These are phyloP conservation scores for Thomomys bottae DNA, from an alignment of 2,113 vertebrate genomes.

Conservation along the genomic window DNA sequence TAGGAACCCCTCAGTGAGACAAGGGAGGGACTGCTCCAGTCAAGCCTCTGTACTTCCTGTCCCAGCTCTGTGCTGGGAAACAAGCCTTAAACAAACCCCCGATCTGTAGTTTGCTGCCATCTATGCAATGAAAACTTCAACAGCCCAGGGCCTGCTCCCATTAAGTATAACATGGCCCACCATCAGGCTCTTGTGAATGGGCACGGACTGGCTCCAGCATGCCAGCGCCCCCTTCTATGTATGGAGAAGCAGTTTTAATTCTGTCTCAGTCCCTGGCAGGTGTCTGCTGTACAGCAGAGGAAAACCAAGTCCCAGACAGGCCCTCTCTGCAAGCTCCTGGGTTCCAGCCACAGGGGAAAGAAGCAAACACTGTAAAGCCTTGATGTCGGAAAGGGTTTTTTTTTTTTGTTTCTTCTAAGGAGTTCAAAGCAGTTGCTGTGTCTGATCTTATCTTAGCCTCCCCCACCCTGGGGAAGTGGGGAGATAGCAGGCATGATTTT, in stretches of 20 bases:
- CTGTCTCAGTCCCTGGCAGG: constrained; percentile 49
- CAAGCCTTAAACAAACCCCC: background rate
- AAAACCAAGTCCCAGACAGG: constrained; percentile 66
- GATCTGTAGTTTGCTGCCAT: background rate
- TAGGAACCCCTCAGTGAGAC: background rate
- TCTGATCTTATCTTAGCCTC: constrained; percentile 73
- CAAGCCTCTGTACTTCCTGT: background rate
- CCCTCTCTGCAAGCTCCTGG: constrained; percentile 8
- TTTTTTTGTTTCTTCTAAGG: constrained; percentile 71
- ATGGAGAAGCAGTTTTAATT: background rate
- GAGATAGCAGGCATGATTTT: constrained; percentile 39
- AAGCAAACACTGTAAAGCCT: constrained; percentile 66
- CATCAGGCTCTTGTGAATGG: background rate
- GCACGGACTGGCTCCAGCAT: background rate
- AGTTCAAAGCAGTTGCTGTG: constrained; percentile 72
- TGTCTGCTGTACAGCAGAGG: constrained; percentile 65
- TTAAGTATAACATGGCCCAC: no score
- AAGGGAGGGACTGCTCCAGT: background rate
- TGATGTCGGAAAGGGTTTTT: constrained; percentile 67
- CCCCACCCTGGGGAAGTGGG: constrained; percentile 49
- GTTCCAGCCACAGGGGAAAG: constrained; percentile 62
- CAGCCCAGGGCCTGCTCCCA: background rate
- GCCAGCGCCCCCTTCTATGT: background rate
- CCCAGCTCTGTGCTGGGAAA: background rate
- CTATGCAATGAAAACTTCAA: background rate